phyloP scores from a whole-genome alignment of 35 echinoderm and acorn worm species.

The Anneissia japonica region DNA sequence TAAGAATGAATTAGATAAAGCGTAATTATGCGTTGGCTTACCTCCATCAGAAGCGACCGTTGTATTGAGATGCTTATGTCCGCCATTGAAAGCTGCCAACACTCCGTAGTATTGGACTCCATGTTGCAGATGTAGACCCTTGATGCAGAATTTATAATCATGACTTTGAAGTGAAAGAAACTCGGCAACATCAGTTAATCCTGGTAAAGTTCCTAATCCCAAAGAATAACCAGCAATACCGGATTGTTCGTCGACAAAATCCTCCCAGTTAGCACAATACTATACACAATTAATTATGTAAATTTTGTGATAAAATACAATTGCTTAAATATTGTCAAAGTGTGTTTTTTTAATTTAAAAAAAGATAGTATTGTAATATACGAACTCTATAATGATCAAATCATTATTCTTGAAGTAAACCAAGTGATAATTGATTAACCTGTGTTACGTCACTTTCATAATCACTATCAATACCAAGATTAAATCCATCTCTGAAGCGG shows the following conservation, averaged over 20 bases:
- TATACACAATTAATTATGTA: too few relatives aligned
- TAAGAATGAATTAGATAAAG: too few relatives aligned
- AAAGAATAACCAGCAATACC: conserved; percentile 24
- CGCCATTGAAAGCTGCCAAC: conserved; percentile 41
- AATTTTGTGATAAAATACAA: too few relatives aligned
- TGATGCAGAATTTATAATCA: not conserved
- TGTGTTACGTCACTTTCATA: conserved; percentile 15
- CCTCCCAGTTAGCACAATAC: conserved; percentile 40
- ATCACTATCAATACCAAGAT: conserved; percentile 8
- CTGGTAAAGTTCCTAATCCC: conserved; percentile 27
- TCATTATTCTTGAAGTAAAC: too few relatives aligned
- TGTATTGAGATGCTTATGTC: conserved; percentile 27
- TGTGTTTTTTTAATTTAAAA: too few relatives aligned
- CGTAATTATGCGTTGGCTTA: too few relatives aligned
- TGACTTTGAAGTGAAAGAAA: conserved; percentile 10
- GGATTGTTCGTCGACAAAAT: conserved; percentile 23
- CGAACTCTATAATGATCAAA: too few relatives aligned
- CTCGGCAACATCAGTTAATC: not conserved
- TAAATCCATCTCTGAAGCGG: conserved; percentile 25
- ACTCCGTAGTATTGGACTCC: conserved; percentile 26
- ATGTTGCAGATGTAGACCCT: conserved; percentile 28
- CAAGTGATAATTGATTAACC: too few relatives aligned
- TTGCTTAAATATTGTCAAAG: too few relatives aligned
- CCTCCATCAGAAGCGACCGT: conserved; percentile 43
- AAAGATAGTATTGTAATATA: too few relatives aligned